Conservation (phyloP, 92 coral and sea anemone genomes). For the Zoanthus sociatus region DNA sequence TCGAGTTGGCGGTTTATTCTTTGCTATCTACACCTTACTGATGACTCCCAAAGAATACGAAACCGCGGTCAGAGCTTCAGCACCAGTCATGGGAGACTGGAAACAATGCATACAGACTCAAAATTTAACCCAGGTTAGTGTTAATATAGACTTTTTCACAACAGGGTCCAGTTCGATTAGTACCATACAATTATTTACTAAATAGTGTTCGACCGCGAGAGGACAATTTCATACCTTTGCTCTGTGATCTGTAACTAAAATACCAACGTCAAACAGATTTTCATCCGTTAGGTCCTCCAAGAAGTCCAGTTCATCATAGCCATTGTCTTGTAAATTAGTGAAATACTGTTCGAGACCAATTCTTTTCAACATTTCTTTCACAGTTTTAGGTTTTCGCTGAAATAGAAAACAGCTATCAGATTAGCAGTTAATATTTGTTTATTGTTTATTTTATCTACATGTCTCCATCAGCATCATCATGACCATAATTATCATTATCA, state of each 20-base stretch:
- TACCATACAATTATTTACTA: no score
- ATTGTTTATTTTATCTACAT: neutral
- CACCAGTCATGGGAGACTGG: no score
- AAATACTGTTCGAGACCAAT: conserved; percentile 81
- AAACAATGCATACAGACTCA: no score
- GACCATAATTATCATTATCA: neutral
- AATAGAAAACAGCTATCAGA: neutral
- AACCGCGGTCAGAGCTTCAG: no score
- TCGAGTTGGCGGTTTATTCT: no score
- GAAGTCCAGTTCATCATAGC: conserved; percentile 83
- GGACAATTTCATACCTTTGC: conserved; percentile 29
- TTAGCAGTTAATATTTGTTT: neutral
- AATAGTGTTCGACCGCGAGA: no score
- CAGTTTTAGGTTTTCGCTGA: conserved; percentile 79
- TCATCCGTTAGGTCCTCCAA: conserved; percentile 77
- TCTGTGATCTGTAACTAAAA: conserved; percentile 74
- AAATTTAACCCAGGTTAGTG: no score
- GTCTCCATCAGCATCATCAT: neutral
- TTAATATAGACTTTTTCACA: no score
- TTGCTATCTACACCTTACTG: no score
- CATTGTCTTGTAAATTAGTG: conserved; percentile 67
- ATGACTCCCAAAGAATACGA: no score
- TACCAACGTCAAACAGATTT: conserved; percentile 65
- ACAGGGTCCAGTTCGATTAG: no score
- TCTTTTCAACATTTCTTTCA: conserved; percentile 75